A percentile compares a stretch with the other conserved stretches of the same genome.
phyloP scores from a whole-genome alignment of 2,797 vertebrate species.

The Taenioides sp. region DNA sequence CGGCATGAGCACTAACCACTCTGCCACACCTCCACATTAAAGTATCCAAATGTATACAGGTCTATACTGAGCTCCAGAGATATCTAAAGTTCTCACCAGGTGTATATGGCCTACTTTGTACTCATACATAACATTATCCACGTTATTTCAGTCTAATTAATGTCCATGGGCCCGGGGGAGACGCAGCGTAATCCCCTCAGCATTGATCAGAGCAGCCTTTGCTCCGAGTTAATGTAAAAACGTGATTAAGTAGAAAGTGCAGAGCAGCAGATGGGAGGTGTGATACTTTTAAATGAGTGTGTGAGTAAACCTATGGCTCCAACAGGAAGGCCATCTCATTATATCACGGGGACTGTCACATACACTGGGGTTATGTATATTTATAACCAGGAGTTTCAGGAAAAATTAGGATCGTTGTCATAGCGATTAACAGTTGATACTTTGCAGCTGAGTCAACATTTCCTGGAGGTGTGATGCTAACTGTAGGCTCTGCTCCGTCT shows the following conservation, averaged over 20 bases:
- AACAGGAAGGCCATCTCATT: background rate
- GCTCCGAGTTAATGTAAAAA: conserved; percentile 27
- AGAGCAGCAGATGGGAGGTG: conserved; percentile 21
- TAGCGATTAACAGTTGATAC: too few species aligned
- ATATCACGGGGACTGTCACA: background rate
- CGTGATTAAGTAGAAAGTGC: conserved; percentile 24
- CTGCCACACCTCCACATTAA: background rate
- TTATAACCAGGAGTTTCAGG: too few species aligned
- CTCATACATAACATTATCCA: conserved; percentile 16
- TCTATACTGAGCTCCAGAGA: background rate
- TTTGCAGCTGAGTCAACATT: too few species aligned
- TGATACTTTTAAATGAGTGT: conserved; percentile 10
- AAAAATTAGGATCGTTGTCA: too few species aligned
- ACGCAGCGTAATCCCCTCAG: conserved; percentile 16
- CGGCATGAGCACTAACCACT: background rate
- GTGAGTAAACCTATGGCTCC: background rate
- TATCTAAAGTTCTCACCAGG: conserved; percentile 23
- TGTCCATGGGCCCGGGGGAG: conserved; percentile 27
- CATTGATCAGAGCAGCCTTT: conserved; percentile 22
- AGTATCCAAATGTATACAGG: background rate
- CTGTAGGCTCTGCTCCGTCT: too few species aligned
- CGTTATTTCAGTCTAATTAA: conserved; percentile 25
- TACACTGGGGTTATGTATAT: too few species aligned
- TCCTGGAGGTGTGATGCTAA: too few species aligned
- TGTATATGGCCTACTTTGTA: conserved; percentile 26